phyloP scores from a whole-genome alignment of 2,888 invertebrate genomes.

The Nebria brevicollis region DNA sequence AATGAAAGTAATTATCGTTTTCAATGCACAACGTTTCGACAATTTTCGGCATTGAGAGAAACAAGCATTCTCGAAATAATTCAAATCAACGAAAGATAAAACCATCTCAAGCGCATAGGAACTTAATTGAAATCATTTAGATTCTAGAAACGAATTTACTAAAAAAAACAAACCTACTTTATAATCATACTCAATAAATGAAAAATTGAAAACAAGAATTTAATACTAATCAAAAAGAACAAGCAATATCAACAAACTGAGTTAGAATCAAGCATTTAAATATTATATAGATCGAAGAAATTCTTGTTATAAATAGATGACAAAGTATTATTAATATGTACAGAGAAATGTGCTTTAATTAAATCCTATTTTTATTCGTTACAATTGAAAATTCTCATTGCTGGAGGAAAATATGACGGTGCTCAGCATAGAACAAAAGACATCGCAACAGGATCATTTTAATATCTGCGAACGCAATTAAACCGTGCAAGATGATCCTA shows the following conservation, averaged over 20 bases:
- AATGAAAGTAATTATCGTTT: constrained; percentile 23
- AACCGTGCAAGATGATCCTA: constrained; percentile 34
- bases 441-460: constrained; percentile 32
- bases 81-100: too few species aligned
- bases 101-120: too few species aligned
- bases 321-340: not conserved
- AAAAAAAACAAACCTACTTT: too few species aligned
- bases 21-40: not conserved
- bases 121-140: too few species aligned
- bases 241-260: too few species aligned
- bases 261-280: not conserved
- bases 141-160: too few species aligned
- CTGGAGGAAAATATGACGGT: constrained; percentile 3
- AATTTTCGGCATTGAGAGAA: not conserved
- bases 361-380: not conserved
- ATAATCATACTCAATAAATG: too few species aligned
- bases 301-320: not conserved
- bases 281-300: not conserved
- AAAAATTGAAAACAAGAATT: too few species aligned
- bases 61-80: not conserved
- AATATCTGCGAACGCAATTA: constrained; percentile 39
- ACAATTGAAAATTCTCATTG: not conserved
- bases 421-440: not conserved
- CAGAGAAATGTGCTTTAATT: not conserved
- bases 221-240: too few species aligned